These are phyloP conservation scores for Ypsolopha scabrella DNA, from an alignment of 2,888 invertebrate species.

Conservation along the genomic window DNA sequence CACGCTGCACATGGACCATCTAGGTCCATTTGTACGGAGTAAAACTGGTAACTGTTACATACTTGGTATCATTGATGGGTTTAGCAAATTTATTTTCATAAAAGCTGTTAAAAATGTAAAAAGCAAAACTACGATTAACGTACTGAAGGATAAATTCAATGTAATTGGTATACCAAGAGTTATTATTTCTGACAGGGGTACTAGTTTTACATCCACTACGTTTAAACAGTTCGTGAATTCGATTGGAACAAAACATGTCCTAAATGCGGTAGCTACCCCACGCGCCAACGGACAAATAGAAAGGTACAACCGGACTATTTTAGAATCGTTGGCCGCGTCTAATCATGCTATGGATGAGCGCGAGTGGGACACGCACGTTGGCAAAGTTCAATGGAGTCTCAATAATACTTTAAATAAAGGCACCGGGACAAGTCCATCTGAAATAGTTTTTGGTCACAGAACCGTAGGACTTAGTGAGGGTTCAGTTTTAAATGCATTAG, in stretches of 20 bases:
- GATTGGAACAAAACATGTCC: neutral
- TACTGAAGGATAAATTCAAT: conserved; percentile 5
- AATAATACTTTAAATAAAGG: neutral
- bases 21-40: conserved; percentile 11
- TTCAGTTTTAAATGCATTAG: too few relatives aligned
- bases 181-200: conserved; percentile 8
- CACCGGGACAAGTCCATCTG: neutral
- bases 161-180: conserved; percentile 5
- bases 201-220: conserved; percentile 3
- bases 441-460: neutral
- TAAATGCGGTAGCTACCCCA: neutral
- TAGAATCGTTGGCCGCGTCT: neutral
- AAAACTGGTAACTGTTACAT: conserved; percentile 13
- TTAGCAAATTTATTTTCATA: conserved; percentile 9
- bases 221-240: conserved; percentile 3
- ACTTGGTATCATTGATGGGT: conserved; percentile 11
- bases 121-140: conserved; percentile 5
- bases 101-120: conserved; percentile 7
- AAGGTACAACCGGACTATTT: neutral
- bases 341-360: neutral
- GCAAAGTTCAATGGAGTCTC: neutral
- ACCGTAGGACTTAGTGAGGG: neutral
- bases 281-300: conserved; percentile 1
- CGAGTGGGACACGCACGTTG: neutral
- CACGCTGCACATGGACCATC: conserved; percentile 10